These are phyloP conservation scores for Cyrtonyx montezumae DNA, from an alignment of 2,113 vertebrate genomes.

Conservation along the genomic window DNA sequence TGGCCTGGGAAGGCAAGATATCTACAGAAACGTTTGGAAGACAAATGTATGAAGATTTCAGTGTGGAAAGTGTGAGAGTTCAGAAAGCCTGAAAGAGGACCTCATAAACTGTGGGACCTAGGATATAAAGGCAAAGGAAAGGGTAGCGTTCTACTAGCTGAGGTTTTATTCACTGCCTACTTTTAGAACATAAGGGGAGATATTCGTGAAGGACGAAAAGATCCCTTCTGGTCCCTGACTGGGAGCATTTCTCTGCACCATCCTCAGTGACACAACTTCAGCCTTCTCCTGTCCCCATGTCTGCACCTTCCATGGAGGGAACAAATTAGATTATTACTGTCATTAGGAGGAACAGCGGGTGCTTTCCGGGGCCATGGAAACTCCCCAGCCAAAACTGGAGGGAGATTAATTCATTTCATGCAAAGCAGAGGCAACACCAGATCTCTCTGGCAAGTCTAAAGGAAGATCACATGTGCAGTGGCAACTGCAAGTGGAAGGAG, in stretches of 20 bases:
- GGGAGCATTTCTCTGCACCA: background rate
- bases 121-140: background rate
- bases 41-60: background rate
- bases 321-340: background rate
- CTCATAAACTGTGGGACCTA: background rate
- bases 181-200: background rate
- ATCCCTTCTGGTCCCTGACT: background rate
- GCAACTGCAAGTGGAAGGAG: constrained; percentile 45
- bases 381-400: background rate
- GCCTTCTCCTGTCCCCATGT: background rate
- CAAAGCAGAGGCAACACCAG: constrained; percentile 35
- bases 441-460: constrained; percentile 6
- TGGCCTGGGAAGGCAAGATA: background rate
- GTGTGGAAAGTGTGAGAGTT: rapidly evolving
- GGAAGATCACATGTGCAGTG: background rate
- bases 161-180: background rate
- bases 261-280: background rate
- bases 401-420: constrained; percentile 41
- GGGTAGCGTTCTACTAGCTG: background rate
- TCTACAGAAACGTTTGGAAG: rapidly evolving
- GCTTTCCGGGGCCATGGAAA: background rate
- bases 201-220: background rate
- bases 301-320: background rate
- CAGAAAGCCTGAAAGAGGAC: background rate
- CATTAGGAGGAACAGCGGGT: background rate